Base-by-base conservation (phyloP, 1,140 invertebrate species). In the Homarus americanus region DNA sequence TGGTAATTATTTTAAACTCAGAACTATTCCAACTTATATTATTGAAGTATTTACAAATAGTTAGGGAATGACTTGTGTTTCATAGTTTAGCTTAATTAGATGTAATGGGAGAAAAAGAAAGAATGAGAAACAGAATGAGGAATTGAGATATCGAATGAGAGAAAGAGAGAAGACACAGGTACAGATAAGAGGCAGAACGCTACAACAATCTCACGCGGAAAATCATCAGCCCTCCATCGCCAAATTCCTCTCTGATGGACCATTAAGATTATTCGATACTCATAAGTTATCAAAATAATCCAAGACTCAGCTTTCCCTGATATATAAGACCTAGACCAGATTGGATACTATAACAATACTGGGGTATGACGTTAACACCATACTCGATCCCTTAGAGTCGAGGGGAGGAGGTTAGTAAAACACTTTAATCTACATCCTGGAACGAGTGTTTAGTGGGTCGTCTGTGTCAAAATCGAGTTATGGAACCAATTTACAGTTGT, bases 401-500 rank as follows among this genome's bases (percentile, higher is more conserved):
- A 1, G 28, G 44, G 44, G 44, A 15, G 63, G 28, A 69, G 63
- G 63, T 32, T 32, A 28, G 63, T 58, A 15, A 69, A 69, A 69
- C 9, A 28, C 9, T 7, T 69, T 28, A 69, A 32, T 69, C 9
- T 32, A 28, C n/a, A 2, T 49, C 1, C 7, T 28, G 63, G 28
- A 32, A 32, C 4, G n/a, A 32, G 63, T 69, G 63, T 28, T 69
- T 32, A 12, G 63, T 69, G n/a, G 63, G n/a, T 32, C n/a, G 24
- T 69, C 63, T 69, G 63, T 69, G 63, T 69, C 63, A 5, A 7
- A 2, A 4, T 24, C 63, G 32, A 69, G 63, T 69, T 69, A 69
- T 69, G 63, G 63, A 69, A 32, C 28, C 63, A 69, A 69, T 69
- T 69, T 69, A 69, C n/a, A 69, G 63, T 32, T 9, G 63, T 28